Evolutionary conservation across 1,140 invertebrate species (phyloP).

Genomic region (Eriosoma lanigerum): DNA sequence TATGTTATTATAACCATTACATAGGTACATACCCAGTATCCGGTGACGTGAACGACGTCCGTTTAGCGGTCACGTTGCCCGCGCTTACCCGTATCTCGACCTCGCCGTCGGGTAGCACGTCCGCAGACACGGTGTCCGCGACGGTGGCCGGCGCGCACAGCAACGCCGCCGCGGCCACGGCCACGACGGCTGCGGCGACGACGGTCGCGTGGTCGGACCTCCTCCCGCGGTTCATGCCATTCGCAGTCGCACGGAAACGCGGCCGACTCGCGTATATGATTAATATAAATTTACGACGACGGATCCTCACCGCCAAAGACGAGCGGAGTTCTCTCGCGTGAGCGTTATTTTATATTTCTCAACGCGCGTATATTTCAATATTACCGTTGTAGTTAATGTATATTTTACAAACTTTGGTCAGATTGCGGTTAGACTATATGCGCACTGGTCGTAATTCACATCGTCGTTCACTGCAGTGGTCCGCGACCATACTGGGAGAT

Average conservation of each 20-base stretch:
- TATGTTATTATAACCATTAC: too few species aligned
- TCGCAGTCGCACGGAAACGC: not conserved
- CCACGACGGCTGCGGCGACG: constrained; percentile 34
- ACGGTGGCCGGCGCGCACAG: not conserved
- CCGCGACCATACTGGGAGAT: too few species aligned
- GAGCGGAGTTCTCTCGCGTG: too few species aligned
- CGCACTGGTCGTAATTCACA: too few species aligned
- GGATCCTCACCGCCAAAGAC: not conserved
- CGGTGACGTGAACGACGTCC: constrained; percentile 64
- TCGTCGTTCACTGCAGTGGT: too few species aligned
- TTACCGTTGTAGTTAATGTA: too few species aligned
- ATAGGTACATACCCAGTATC: constrained; percentile 57
- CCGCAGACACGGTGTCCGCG: constrained; percentile 59
- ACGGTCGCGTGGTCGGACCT: constrained; percentile 52
- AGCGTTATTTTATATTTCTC: too few species aligned
- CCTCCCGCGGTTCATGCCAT: constrained; percentile 53
- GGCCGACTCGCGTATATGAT: not conserved
- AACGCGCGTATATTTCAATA: too few species aligned
- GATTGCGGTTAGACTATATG: too few species aligned
- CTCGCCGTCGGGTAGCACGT: constrained; percentile 66
- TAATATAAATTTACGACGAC: too few species aligned
- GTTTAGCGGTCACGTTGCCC: constrained; percentile 66
- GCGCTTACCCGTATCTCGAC: constrained; percentile 65
- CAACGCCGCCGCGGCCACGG: constrained; percentile 7
- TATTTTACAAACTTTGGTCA: too few species aligned